Percentiles rank a stretch among this genome's conserved stretches.
phyloP scores from a whole-genome alignment of 2,113 vertebrate species.

The Saccopteryx leptura region DNA sequence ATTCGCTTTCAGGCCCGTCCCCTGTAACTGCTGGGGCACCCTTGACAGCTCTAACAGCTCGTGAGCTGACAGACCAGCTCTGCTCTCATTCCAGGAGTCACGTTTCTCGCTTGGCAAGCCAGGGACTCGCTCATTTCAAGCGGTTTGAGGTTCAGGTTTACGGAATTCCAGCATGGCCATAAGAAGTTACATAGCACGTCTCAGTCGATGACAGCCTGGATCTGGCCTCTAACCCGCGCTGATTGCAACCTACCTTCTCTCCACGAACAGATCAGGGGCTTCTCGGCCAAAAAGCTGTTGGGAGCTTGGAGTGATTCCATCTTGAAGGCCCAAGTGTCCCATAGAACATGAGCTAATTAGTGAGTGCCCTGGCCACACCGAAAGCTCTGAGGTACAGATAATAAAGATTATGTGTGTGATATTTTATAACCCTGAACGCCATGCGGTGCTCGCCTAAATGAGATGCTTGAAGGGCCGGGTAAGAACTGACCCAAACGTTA shows the following conservation, averaged over 20 bases:
- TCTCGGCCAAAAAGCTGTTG: neutral
- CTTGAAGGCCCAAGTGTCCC: neutral
- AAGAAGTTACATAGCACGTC: neutral
- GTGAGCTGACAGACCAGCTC: neutral
- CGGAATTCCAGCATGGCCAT: neutral
- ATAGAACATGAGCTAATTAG: neutral
- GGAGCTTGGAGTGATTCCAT: neutral
- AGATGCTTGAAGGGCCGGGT: neutral
- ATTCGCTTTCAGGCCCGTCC: neutral
- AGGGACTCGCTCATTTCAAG: neutral
- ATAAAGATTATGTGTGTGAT: neutral
- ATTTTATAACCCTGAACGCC: neutral
- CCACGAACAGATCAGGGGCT: neutral
- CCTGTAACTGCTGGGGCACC: neutral
- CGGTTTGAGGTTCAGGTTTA: neutral
- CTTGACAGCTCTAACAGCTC: neutral
- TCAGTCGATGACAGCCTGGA: neutral
- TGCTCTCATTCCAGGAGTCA: neutral
- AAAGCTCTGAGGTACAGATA: neutral
- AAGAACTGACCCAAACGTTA: neutral
- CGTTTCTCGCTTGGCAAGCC: neutral
- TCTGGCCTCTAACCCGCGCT: neutral
- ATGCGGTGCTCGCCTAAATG: neutral
- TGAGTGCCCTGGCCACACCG: neutral
- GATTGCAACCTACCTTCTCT: neutral